phyloP scores from a whole-genome alignment of 2,797 vertebrate genomes.

The Geotria australis region DNA sequence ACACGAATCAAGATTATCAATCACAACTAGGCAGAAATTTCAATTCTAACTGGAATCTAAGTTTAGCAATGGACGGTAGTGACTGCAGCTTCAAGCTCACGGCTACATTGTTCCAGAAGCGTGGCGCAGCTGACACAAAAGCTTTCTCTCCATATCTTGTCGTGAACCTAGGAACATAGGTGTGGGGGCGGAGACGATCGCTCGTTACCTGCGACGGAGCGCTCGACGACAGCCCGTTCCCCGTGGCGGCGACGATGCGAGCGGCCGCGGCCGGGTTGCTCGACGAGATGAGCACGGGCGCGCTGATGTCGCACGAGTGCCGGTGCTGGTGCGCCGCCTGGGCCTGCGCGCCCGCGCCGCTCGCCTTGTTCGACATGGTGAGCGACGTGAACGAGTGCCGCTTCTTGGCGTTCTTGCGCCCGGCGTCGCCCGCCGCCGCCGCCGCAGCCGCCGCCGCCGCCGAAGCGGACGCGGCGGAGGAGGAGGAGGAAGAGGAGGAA shows the following conservation, averaged over 20 bases:
- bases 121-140: no score
- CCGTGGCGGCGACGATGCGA: constrained; percentile 47
- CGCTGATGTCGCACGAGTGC: constrained; percentile 96
- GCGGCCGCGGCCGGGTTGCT: constrained; percentile 65
- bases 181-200: no score
- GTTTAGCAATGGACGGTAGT: no score
- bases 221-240: constrained; percentile 80
- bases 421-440: neutral
- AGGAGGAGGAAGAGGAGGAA: constrained; percentile 8
- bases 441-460: neutral
- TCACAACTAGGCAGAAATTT: no score
- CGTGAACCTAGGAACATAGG: no score
- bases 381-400: constrained; percentile 80
- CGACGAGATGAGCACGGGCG: constrained; percentile 81
- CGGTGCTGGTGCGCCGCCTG: constrained; percentile 48
- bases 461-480: constrained; percentile 4
- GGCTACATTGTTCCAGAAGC: no score
- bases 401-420: constrained; percentile 62
- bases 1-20: no score
- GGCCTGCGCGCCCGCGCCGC: constrained; percentile 3
- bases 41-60: no score
- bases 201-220: constrained; percentile 98
- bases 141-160: no score
- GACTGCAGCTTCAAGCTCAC: no score
- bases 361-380: constrained; percentile 69